Evolutionary conservation across 2,888 invertebrate species (phyloP).

Genomic region (Drosophila subquinaria): DNA sequence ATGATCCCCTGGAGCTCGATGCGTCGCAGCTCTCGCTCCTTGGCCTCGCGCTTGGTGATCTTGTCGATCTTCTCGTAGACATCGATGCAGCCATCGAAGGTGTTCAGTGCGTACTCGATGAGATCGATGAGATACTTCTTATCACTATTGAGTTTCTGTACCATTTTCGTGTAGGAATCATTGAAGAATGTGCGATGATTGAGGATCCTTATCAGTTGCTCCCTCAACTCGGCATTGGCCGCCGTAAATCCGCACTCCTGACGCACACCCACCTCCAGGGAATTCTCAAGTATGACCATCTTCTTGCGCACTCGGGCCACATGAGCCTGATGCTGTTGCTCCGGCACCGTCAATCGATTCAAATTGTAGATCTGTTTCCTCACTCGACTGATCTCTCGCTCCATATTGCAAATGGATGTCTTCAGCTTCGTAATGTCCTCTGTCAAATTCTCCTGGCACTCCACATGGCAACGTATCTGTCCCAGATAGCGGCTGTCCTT

Average conservation of each 20-base stretch:
- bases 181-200: slow-evolving; percentile 83
- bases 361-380: slow-evolving; percentile 82
- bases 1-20: slow-evolving; percentile 83
- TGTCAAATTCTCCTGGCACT: slow-evolving; percentile 81
- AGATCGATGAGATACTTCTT: slow-evolving; percentile 84
- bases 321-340: slow-evolving; percentile 81
- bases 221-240: slow-evolving; percentile 77
- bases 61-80: slow-evolving; percentile 83
- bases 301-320: slow-evolving; percentile 75
- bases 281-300: slow-evolving; percentile 82
- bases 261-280: slow-evolving; percentile 82
- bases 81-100: slow-evolving; percentile 83
- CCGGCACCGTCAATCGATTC: slow-evolving; percentile 83
- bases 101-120: slow-evolving; percentile 83
- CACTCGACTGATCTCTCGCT: slow-evolving; percentile 81
- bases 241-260: slow-evolving; percentile 83
- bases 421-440: slow-evolving; percentile 80
- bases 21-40: slow-evolving; percentile 79
- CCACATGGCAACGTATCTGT: slow-evolving; percentile 80
- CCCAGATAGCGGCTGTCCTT: slow-evolving; percentile 69
- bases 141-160: slow-evolving; percentile 82
- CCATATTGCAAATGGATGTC: slow-evolving; percentile 76
- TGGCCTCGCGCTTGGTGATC: slow-evolving; percentile 72
- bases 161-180: slow-evolving; percentile 82
- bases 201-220: slow-evolving; percentile 80